A percentile compares a stretch with the other conserved stretches of the same genome.
Conservation (phyloP, 2,797 vertebrate species). For the Champsocephalus gunnari region DNA sequence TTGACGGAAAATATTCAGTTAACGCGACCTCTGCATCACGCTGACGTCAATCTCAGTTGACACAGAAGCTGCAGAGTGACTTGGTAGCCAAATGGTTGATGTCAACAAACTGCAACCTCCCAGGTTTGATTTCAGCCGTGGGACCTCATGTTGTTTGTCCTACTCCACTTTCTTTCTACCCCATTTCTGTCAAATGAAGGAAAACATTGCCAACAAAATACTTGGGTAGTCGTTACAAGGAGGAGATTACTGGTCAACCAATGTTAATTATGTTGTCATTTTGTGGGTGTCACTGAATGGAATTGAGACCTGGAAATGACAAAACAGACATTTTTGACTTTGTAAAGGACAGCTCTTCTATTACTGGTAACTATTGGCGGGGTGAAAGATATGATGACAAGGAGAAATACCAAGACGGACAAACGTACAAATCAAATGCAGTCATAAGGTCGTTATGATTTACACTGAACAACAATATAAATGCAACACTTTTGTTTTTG, state of each 20-base stretch:
- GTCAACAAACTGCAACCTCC: too few relatives aligned
- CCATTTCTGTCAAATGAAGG: too few relatives aligned
- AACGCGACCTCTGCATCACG: not conserved
- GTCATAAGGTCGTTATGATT: not conserved
- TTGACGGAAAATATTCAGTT: too few relatives aligned
- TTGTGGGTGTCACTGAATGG: not conserved
- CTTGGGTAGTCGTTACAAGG: not conserved
- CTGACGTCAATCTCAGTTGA: not conserved
- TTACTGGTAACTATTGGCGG: not conserved
- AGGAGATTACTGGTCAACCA: not conserved
- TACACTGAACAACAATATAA: too few relatives aligned
- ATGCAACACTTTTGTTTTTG: too few relatives aligned
- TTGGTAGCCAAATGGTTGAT: too few relatives aligned
- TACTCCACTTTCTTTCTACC: too few relatives aligned
- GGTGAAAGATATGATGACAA: not conserved
- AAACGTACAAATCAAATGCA: slow-evolving; percentile 9
- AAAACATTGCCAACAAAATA: too few relatives aligned
- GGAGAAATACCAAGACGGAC: not conserved
- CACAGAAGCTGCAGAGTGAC: not conserved
- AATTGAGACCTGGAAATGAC: not conserved
- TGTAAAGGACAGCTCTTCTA: not conserved
- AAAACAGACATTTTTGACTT: not conserved
- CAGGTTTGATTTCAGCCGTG: too few relatives aligned
- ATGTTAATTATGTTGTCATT: not conserved
- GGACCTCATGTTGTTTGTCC: too few relatives aligned